Evolutionary conservation across 2,113 vertebrate species (phyloP), one percentile per base, ranked within the genome.

Genomic region (Mystacornis crossleyi): DNA sequence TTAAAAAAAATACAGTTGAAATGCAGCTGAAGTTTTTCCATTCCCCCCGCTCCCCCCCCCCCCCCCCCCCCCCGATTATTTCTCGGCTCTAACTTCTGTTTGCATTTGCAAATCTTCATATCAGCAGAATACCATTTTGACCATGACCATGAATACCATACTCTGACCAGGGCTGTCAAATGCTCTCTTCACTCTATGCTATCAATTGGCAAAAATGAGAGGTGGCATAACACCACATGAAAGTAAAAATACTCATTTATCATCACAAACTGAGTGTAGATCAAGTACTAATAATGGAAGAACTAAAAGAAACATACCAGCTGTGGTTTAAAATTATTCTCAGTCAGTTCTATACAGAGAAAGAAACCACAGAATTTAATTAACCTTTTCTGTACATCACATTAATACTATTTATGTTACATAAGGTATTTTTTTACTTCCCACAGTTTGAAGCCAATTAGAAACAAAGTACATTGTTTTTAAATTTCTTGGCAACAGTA

Each of bases 1-100:
- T 75, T 55, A 60, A 84, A 78, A 31, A 3, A 72, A 77, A 42
- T 4, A 29, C 6, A 10, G 15, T 48, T 55, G 24, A 65, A 81
- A 8, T 26, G 6, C 19, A 45, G 13, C 17, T 73, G 8, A 83
- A 89, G 14, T 1, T 5, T 60, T 18, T 29, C 4, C 0, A 6
- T n/a, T n/a, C n/a, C n/a, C n/a, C n/a, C n/a, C n/a, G n/a, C n/a
- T n/a, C n/a, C n/a, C n/a, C n/a, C n/a, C n/a, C n/a, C n/a, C n/a
- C 60, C 31, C 24, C 9, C 20, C 43, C 43, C 43, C 31, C 3
- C 21, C 34, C 38, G 10, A 19, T 81, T 70, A 38, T 67, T 78
- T 86, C 10, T 10, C 8, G 51, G 12, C 9, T n/a, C 18, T 87
- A 55, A 55, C 5, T 74, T 5, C 2, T 51, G 6, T 75, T 71